A percentile compares a stretch with the other conserved stretches of the same genome.
Evolutionary conservation across 2,797 vertebrate species (phyloP).

Genomic region (Moxostoma hubbsi): DNA sequence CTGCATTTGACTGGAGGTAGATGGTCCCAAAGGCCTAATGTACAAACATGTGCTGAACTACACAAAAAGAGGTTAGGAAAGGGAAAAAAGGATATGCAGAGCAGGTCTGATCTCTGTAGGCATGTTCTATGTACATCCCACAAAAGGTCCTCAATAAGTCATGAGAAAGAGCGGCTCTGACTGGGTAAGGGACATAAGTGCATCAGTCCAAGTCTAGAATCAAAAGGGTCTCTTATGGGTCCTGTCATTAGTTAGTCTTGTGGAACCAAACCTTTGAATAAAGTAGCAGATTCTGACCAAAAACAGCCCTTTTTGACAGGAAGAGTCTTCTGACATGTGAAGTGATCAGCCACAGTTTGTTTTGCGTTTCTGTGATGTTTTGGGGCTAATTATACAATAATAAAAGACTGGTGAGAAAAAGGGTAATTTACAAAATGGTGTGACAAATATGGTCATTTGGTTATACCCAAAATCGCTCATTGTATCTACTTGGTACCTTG

Average conservation of each 20-base stretch:
- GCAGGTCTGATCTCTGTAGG: constrained; percentile 50
- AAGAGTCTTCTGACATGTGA: too few species aligned
- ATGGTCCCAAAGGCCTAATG: constrained; percentile 64
- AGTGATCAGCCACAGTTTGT: too few species aligned
- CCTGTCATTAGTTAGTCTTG: constrained; percentile 20
- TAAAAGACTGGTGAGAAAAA: too few species aligned
- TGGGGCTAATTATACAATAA: too few species aligned
- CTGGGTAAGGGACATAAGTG: constrained; percentile 47
- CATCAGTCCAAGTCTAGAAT: constrained; percentile 36
- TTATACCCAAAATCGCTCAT: too few species aligned
- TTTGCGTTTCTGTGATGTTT: too few species aligned
- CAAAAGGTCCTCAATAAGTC: constrained; percentile 68
- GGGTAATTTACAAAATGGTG: too few species aligned
- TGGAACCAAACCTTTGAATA: too few species aligned
- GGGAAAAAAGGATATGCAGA: constrained; percentile 25
- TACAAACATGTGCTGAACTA: constrained; percentile 56
- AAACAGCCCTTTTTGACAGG: too few species aligned
- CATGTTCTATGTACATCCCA: constrained; percentile 51
- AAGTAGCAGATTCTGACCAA: too few species aligned
- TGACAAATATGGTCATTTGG: too few species aligned
- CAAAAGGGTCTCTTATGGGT: constrained; percentile 21
- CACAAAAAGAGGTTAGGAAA: constrained; percentile 41
- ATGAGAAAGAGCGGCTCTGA: constrained; percentile 63
- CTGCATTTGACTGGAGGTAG: constrained; percentile 58
- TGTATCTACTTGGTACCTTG: too few species aligned